phyloP scores from a whole-genome alignment of 2,113 vertebrate species.

The Xiphophorus couchianus region DNA sequence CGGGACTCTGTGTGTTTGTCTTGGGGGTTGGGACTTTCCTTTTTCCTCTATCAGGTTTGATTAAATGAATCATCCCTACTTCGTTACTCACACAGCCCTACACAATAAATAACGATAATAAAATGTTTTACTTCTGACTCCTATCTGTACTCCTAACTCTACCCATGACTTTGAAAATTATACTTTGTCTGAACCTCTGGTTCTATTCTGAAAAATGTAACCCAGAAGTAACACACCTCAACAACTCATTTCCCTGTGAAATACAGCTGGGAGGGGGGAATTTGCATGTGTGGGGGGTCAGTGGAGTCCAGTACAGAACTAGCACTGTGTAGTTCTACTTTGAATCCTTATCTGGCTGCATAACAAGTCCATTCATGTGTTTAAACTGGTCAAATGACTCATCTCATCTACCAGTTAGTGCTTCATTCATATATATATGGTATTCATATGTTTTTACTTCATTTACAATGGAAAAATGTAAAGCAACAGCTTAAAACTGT shows the following conservation, averaged over 20 bases:
- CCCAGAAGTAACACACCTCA: not conserved
- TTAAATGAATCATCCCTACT: slow-evolving; percentile 5
- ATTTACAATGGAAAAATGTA: not conserved
- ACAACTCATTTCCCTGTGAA: slow-evolving; percentile 64
- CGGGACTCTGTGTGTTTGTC: not conserved
- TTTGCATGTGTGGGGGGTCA: slow-evolving; percentile 63
- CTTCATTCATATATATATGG: not conserved
- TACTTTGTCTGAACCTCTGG: not conserved
- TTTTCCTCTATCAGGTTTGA: not conserved
- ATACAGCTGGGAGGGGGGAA: slow-evolving; percentile 31
- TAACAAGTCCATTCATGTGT: slow-evolving; percentile 27
- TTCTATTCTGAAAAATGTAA: not conserved
- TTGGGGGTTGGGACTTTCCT: not conserved
- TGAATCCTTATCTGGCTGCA: slow-evolving; percentile 61
- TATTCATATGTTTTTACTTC: not conserved
- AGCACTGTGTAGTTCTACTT: slow-evolving; percentile 44
- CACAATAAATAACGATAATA: no score
- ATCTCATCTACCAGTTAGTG: not conserved
- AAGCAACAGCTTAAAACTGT: not conserved
- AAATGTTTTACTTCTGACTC: no score
- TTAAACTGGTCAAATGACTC: slow-evolving; percentile 11
- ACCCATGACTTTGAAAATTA: not conserved
- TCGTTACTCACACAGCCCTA: not conserved
- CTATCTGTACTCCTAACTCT: no score
- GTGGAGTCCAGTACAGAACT: slow-evolving; percentile 26